A percentile compares a stretch with the other conserved stretches of the same genome.
These are phyloP conservation scores for Bufo gargarizans DNA, from an alignment of 2,113 vertebrate species.

Conservation along the genomic window DNA sequence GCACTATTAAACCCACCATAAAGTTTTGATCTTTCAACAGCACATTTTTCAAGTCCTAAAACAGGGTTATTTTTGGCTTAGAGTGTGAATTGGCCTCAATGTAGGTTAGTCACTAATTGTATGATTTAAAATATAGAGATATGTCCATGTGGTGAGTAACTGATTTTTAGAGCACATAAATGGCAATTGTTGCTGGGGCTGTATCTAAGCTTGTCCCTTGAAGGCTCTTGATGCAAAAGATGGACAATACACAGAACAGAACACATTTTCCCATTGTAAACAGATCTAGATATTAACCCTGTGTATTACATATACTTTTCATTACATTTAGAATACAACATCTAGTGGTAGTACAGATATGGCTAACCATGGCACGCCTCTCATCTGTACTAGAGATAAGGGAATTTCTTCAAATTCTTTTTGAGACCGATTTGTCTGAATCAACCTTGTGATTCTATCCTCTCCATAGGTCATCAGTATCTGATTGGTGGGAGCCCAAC, in stretches of 20 bases:
- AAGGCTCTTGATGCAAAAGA: not conserved
- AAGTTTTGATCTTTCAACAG: slow-evolving; percentile 26
- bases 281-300: not conserved
- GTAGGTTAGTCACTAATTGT: slow-evolving; percentile 19
- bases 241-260: not conserved
- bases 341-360: not conserved
- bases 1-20: slow-evolving; percentile 10
- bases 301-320: not conserved
- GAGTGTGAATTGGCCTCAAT: not conserved
- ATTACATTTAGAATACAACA: not conserved
- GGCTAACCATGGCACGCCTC: too few species aligned
- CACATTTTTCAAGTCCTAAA: slow-evolving; percentile 12
- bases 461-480: too few species aligned
- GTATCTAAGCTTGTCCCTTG: slow-evolving; percentile 2
- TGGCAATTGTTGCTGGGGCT: not conserved
- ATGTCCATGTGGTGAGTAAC: slow-evolving; percentile 9
- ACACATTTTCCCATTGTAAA: too few species aligned
- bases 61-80: slow-evolving; percentile 33
- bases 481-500: too few species aligned
- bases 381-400: too few species aligned
- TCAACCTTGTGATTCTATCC: too few species aligned
- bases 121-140: not conserved
- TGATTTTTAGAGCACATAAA: slow-evolving; percentile 18
- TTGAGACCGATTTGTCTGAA: too few species aligned
- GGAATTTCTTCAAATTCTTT: too few species aligned